Percentiles rank a stretch among this genome's conserved stretches.
These are phyloP conservation scores for Caenorhabditis sinica DNA, from an alignment of 2,888 invertebrate species.

Conservation along the genomic window DNA sequence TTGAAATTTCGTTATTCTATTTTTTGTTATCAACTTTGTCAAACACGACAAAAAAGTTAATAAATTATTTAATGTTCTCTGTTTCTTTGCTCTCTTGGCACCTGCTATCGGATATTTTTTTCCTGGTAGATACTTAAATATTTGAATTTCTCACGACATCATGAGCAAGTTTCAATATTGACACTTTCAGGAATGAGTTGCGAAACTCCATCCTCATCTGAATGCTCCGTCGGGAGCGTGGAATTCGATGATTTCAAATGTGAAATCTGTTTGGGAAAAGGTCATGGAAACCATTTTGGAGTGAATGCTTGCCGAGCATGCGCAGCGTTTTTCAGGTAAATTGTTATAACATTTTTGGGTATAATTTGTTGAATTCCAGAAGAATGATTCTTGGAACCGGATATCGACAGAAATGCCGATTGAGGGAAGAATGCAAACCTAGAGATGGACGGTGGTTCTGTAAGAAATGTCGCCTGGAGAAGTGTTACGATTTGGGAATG, in stretches of 20 bases:
- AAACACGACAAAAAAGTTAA: constrained; percentile 13
- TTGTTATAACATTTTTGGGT: background rate
- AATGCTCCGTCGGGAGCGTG: constrained; percentile 14
- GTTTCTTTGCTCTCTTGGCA: background rate
- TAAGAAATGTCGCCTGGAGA: constrained; percentile 49
- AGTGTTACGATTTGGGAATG: constrained; percentile 42
- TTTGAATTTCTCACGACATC: constrained; percentile 3
- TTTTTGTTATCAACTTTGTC: constrained; percentile 10
- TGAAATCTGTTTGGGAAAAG: constrained; percentile 35
- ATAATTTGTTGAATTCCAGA: constrained; percentile 18
- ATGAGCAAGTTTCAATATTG: background rate
- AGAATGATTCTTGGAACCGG: constrained; percentile 45
- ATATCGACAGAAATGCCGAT: constrained; percentile 28
- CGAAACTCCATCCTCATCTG: constrained; percentile 13
- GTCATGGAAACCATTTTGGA: constrained; percentile 59
- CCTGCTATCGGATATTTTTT: background rate
- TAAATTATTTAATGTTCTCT: background rate
- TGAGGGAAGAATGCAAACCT: background rate
- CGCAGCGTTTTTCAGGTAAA: constrained; percentile 43
- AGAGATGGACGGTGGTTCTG: constrained; percentile 49
- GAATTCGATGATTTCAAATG: constrained; percentile 25
- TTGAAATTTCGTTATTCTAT: background rate
- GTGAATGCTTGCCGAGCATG: constrained; percentile 41
- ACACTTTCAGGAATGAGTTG: constrained; percentile 5
- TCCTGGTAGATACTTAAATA: background rate